Percentiles rank a stretch among this genome's conserved stretches.
These are phyloP conservation scores for Psammodynastes pulverulentus DNA, from an alignment of 2,113 vertebrate genomes.

Conservation along the genomic window DNA sequence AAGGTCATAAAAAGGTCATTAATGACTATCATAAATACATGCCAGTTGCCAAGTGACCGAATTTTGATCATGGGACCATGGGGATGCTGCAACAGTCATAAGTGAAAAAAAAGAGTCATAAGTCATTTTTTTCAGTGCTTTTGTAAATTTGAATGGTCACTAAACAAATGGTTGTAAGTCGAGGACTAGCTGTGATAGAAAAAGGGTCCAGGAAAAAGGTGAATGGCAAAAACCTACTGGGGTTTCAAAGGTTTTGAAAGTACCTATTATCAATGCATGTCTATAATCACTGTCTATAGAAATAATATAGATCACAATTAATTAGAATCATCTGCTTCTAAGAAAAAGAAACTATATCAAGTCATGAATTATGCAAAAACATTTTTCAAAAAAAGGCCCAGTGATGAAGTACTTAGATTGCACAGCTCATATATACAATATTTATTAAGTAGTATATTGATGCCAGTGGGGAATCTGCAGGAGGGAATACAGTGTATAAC, in stretches of 20 bases:
- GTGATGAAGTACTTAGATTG: neutral
- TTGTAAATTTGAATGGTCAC: neutral
- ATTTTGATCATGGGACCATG: neutral
- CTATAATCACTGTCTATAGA: neutral
- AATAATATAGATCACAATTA: constrained; percentile 13
- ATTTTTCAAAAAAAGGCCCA: constrained; percentile 8
- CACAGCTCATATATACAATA: neutral
- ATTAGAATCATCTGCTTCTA: constrained; percentile 32
- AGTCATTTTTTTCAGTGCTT: neutral
- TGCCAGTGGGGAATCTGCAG: neutral
- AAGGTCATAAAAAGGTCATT: neutral
- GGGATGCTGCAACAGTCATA: neutral
- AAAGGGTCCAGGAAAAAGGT: neutral
- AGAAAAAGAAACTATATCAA: constrained; percentile 20
- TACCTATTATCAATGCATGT: neutral
- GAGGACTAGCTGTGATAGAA: neutral
- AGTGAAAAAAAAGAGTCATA: no score
- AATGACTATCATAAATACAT: neutral
- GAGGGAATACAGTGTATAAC: neutral
- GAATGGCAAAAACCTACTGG: neutral
- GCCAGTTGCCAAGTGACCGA: neutral
- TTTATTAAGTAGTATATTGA: constrained; percentile 17
- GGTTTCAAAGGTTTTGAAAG: neutral
- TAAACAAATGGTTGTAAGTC: neutral
- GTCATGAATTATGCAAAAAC: neutral